Conservation (phyloP, 2,113 vertebrate genomes). For the Bagarius yarrelli region DNA sequence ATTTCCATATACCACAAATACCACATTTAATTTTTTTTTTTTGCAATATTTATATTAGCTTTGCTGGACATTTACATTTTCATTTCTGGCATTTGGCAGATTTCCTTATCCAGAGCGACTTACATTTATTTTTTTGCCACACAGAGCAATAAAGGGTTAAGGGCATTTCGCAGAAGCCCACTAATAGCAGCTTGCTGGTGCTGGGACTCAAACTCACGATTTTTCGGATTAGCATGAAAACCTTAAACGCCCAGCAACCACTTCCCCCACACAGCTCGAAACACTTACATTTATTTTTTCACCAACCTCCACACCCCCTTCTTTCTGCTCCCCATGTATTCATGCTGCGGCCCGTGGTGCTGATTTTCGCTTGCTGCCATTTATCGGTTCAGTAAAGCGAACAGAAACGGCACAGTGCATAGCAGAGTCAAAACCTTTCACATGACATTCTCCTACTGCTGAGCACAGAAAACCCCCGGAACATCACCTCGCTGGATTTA, state of each 20-base stretch:
- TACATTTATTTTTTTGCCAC: too few relatives aligned
- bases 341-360: conserved; percentile 11
- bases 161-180: too few relatives aligned
- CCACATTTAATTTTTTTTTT: conserved; percentile 47
- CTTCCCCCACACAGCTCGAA: conserved; percentile 15
- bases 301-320: not conserved
- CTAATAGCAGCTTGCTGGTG: too few relatives aligned
- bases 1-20: not conserved
- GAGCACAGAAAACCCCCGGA: conserved; percentile 5
- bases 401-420: conserved; percentile 24
- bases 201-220: too few relatives aligned
- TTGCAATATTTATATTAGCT: not conserved
- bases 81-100: too few relatives aligned
- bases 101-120: too few relatives aligned
- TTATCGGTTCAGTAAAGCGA: conserved; percentile 42
- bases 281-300: conserved; percentile 22
- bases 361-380: conserved; percentile 30
- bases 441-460: conserved; percentile 44
- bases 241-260: too few relatives aligned
- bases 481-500: conserved; percentile 9
- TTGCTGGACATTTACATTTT: conserved; percentile 3
- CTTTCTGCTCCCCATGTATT: conserved; percentile 5
- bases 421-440: conserved; percentile 12
- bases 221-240: too few relatives aligned
- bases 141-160: too few relatives aligned